These are phyloP conservation scores for Carabus problematicus DNA, from an alignment of 2,888 invertebrate species.

Conservation along the genomic window DNA sequence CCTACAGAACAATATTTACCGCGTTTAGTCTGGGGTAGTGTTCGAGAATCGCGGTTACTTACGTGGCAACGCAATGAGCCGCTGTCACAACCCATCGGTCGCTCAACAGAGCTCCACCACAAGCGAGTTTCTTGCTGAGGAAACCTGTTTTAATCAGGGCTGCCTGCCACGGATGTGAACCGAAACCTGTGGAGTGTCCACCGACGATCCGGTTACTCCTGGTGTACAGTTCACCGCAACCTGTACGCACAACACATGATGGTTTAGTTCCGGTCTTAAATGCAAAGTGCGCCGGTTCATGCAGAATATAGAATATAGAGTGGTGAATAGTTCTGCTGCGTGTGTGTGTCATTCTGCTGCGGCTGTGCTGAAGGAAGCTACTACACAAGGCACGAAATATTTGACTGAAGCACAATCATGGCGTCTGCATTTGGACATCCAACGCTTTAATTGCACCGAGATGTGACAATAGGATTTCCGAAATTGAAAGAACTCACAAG, in stretches of 20 bases:
- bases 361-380: no score
- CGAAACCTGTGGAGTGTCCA: conserved; percentile 88
- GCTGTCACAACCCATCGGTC: conserved; percentile 93
- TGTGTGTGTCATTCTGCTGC: no score
- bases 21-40: no score
- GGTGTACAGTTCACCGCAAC: conserved; percentile 88
- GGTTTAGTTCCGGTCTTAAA: no score
- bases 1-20: conserved; percentile 62
- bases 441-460: no score
- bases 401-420: no score
- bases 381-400: no score
- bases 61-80: conserved; percentile 92
- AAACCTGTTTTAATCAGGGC: conserved; percentile 92
- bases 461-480: conserved; percentile 37
- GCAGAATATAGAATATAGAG: no score
- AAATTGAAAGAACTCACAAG: conserved; percentile 29
- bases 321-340: no score
- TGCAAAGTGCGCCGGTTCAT: no score
- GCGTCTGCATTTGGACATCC: conserved; percentile 8
- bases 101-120: conserved; percentile 89
- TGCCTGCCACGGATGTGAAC: conserved; percentile 94
- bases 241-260: no score
- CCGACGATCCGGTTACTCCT: conserved; percentile 91
- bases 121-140: conserved; percentile 86
- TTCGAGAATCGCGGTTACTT: conserved; percentile 58